Base-by-base conservation (phyloP, 1,140 invertebrate genomes). In the Laupala kohalensis region DNA sequence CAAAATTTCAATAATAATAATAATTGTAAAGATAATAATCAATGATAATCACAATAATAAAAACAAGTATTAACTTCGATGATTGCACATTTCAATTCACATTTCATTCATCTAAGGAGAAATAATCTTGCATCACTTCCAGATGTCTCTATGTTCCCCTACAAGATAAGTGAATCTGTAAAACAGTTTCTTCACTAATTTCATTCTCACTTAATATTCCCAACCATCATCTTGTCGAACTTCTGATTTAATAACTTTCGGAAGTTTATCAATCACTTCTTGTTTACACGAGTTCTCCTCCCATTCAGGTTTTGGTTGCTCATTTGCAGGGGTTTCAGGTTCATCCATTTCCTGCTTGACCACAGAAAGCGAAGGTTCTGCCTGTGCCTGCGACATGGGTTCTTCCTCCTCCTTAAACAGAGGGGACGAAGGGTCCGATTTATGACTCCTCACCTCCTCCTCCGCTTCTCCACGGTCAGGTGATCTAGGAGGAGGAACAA, bases 211-310 rank as follows among this genome's bases (percentile, higher is more conserved):
- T 29, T 68, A 68, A 68, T 29, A 68, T 68, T 80, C 80, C n/a
- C 80, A 79, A 71, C 80, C 78, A 24, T 77, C 77, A 70, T 81
- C 80, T 68, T 76, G 73, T 72, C 77, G 76, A 15, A 74, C 73
- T 37, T 62, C 27, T 67, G 77, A 72, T 13, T 78, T 67, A 72
- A 67, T 69, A 27, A 70, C 70, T 72, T 76, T 76, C 71, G n/a
- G 65, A 27, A 66, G 28, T 72, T 74, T 66, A 6, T 69, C 64
- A 28, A 28, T 69, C 62, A 37, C 65, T n/a, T 69, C 29, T 19
- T 69, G 67, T 24, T 69, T 28, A 72, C 73, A 67, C 72, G 69
- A 71, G 69, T 25, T 27, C 65, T 72, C 15, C 53, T 65, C 28
- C 74, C 29, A 73, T 13, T 69, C 70, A 12, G 75, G 73, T 30